Base-by-base conservation (phyloP, 1,140 invertebrate species). In the Pseudachorutes palmiensis region DNA sequence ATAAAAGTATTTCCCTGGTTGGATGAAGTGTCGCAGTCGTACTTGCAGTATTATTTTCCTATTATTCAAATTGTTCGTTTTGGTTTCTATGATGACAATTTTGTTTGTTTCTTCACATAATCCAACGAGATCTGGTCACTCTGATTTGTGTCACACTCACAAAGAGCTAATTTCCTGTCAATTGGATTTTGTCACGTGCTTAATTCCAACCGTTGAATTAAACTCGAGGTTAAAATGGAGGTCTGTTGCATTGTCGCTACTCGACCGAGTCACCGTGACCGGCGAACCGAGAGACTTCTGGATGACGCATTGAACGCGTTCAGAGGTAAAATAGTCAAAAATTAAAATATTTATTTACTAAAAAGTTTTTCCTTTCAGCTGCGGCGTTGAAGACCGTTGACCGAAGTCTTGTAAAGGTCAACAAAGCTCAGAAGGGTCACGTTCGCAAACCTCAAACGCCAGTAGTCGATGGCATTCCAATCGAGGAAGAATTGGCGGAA, bases 401-500 rank as follows among this genome's bases (percentile, higher is more conserved):
- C 14, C 19, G 29, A 14, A 26, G 16, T 19, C 22, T 57, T 24
- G 12, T 57, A 61, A 61, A 30, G 5, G 12, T 12, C 59, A 28
- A 28, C 5, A 29, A 36, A 22, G 32, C 14, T 32, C 29, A 22
- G 16, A 60, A 58, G 51, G 55, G 29, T n/a, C 58, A 51, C 14
- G 28, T 68, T 1, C 71, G 74, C n/a, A 76, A 55, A 79, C 80
- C 29, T 74, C 26, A 76, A 45, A 80, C 81, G 22, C 77, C 77
- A 22, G 87, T 85, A 62, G 79, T 83, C 24, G 81, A 81, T 26
- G 76, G 78, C 1, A 77, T 82, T 2, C 75, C 78, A 3, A 79
- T 83, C 31, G 75, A 77, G 1, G 81, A 83, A 59, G 85, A 86
- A 71, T 75, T 79, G 0, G 75, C 75, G 51, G 82, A 88, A 73